Evolutionary conservation across 2,797 vertebrate species (phyloP), one percentile per base, ranked within the genome.

Genomic region (Tragopan temminckii): DNA sequence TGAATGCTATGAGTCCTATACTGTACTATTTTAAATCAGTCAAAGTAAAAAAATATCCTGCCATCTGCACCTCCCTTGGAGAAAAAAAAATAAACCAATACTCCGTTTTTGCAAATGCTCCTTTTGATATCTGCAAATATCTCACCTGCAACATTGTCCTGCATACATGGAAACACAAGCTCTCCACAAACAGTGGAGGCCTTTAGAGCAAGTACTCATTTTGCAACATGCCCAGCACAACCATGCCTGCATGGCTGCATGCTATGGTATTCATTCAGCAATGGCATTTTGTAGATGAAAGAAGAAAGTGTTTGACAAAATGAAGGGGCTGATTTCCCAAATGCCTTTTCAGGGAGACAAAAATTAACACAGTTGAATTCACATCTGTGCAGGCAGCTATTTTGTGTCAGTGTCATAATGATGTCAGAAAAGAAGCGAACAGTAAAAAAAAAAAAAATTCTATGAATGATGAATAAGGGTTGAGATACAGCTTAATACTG

Each of bases 121-220:
- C 42, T 52, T 31, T 16, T 31, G 52, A 31, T 31, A 53, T 29
- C 16, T 53, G 27, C 52, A 53, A 42, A 8, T 70, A n/a, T 50
- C 68, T 74, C 35, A 40, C 27, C 33, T 40, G 38, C 23, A 25
- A 35, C 27, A 15, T 11, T 24, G 36, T 23, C 64, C 40, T 57
- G 27, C 2, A n/a, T 31, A 38, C 19, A n/a, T 4, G 1, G 79
- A 57, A 88, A 58, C 0, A 0, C 1, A 21, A 35, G 40, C 43
- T 29, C n/a, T 53, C 8, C 33, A 66, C 14, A 52, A 29, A 17
- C 50, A 67, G 52, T 1, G 1, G 19, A 17, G 33, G 8, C 48
- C 25, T 33, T 82, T 29, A 17, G 25, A 42, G 58, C 25, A 50
- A 62, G n/a, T 1, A 31, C 35, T 50, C 4, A 0, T 66, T 72